Conservation (phyloP, 2,113 vertebrate species). For the Ophthalmolycus amberensis region DNA sequence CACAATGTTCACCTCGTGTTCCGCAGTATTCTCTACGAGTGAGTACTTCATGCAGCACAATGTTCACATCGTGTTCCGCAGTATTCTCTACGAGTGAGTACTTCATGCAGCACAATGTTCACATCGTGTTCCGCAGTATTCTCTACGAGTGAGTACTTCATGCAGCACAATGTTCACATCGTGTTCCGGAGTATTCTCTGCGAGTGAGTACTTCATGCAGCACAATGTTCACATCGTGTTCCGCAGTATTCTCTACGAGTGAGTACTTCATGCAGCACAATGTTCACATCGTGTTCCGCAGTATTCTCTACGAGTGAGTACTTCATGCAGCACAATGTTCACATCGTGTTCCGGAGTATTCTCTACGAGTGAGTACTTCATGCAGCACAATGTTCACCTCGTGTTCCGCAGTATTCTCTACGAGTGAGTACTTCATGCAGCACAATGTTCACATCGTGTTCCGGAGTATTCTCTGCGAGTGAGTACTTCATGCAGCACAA, state of each 20-base stretch:
- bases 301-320: constrained; percentile 97
- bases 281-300: constrained; percentile 91
- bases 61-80: constrained; percentile 91
- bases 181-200: constrained; percentile 97
- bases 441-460: constrained; percentile 83
- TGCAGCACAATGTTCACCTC: constrained; percentile 75
- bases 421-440: constrained; percentile 86
- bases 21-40: constrained; percentile 97
- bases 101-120: constrained; percentile 30
- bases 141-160: constrained; percentile 92
- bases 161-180: constrained; percentile 46
- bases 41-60: constrained; percentile 71
- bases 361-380: constrained; percentile 92
- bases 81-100: constrained; percentile 97
- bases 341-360: constrained; percentile 94
- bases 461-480: constrained; percentile 97
- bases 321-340: constrained; percentile 30
- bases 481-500: constrained; percentile 71
- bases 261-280: constrained; percentile 71
- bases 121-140: constrained; percentile 94
- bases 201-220: constrained; percentile 86
- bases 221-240: constrained; percentile 86
- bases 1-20: constrained; percentile 86
- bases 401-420: constrained; percentile 97
- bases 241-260: constrained; percentile 97